Conservation (phyloP, 2,113 vertebrate genomes). For the Globicephala melas region DNA sequence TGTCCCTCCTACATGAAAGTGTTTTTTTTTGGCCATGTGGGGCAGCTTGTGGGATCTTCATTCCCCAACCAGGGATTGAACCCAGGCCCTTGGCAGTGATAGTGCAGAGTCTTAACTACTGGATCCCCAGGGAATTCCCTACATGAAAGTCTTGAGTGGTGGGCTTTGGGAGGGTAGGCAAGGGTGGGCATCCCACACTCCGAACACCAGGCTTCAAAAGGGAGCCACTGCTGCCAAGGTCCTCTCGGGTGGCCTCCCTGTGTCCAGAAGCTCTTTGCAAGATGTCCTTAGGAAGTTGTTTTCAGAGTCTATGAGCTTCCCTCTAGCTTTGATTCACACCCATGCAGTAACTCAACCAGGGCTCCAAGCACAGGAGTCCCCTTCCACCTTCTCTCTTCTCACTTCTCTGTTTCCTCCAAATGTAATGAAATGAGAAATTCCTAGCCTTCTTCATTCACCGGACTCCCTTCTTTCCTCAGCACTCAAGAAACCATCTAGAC, state of each 20-base stretch:
- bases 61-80: no score
- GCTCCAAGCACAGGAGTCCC: neutral
- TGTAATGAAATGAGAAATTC: neutral
- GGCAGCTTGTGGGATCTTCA: no score
- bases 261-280: neutral
- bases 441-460: neutral
- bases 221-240: neutral
- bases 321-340: neutral
- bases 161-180: neutral
- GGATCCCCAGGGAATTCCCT: neutral
- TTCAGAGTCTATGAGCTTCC: neutral
- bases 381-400: neutral
- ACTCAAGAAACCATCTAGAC: neutral
- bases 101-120: no score
- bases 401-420: neutral
- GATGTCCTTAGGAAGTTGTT: neutral
- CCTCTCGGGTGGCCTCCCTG: fast-evolving
- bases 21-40: no score
- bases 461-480: neutral
- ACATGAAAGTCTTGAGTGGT: neutral
- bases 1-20: neutral
- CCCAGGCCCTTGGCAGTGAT: no score
- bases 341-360: no score
- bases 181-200: neutral
- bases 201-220: neutral